Base-by-base conservation (phyloP, 2,888 invertebrate genomes). In the Ditula angustiorana region DNA sequence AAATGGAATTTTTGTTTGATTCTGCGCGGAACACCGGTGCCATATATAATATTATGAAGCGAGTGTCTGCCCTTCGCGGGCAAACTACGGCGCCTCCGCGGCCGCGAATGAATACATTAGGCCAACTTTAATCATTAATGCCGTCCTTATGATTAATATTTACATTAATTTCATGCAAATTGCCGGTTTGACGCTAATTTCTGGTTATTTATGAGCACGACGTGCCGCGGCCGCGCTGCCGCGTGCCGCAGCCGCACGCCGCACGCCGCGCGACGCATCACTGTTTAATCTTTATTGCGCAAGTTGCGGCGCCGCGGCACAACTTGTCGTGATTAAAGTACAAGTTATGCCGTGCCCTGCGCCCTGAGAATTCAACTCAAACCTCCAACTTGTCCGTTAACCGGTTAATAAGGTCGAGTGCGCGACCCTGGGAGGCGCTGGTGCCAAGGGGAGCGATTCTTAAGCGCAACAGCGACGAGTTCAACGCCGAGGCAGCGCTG, bases 151-250 rank as follows among this genome's bases (percentile, higher is more conserved):
- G 80, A 83, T 85, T 83, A 80, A 84, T 84, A 84, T 85, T 85
- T 81, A 83, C 83, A 82, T 79, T 80, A 79, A 85, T 82, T 79
- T 74, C 73, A 83, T 82, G 83, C 77, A 82, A 86, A 82, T 78
- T 76, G 78, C 76, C 75, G 69, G 77, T 81, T 78, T 73, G 73
- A 73, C 73, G 76, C 71, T 77, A 81, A 81, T 78, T 76, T 74
- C 69, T 72, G 49, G 70, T 79, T 74, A 77, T 82, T 81, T 78
- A 77, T 72, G 74, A 71, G 74, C 67, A 52, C 67, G 30, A 33
- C 66, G 61, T 53, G 62, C 65, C 68, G 58, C 64, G 53, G 67
- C 69, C 67, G 69, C 59, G 24, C 16, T 5, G 44, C 13, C 24
- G 33, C 66, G 59, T 53, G 62, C 66, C 68, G 58, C 64, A 46